Evolutionary conservation across 2,113 vertebrate species (phyloP), one percentile per base, ranked within the genome.

Genomic region (Limanda limanda): DNA sequence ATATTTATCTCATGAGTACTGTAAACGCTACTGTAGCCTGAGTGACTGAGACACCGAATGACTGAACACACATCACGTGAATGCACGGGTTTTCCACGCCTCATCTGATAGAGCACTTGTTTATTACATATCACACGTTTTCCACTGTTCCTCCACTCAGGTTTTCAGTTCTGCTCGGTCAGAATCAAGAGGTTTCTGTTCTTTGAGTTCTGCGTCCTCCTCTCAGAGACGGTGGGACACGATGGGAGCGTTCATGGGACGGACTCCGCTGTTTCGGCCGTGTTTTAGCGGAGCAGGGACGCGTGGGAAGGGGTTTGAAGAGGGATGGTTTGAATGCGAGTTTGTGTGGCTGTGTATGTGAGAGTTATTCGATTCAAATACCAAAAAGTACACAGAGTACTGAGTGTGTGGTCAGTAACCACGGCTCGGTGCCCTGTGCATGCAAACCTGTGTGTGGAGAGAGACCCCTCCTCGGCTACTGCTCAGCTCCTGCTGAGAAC

Each of bases 11-110:
- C 84, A 84, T 76, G 79, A 87, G 89, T 88, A 92, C 88, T 93
- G 91, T 91, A 91, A 86, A 87, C 68, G 79, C 78, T 85, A 83
- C 86, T 90, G 92, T 92, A 92, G 88, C 88, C 76, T 72, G 91
- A 84, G 71, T 84, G 87, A 87, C 13, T 87, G 89, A 84, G 40
- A 86, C 75, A 68, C 66, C 20, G 68, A 81, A 23, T 77, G 82
- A 86, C 7, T 14, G 27, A 31, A 6, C 12, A 40, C 61, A 71
- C 76, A 55, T 78, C 51, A 71, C 80, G 57, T 71, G 45, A 47
- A 79, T 83, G 83, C 69, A 87, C 71, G 11, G 31, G 4, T 89
- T 77, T 27, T 71, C 24, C 78, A 75, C 65, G 47, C 71, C 62
- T 85, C 85, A 70, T 85, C 72, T 11, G n/a, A 78, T 77, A 88